A percentile compares a stretch with the other conserved stretches of the same genome.
phyloP scores from a whole-genome alignment of 2,888 invertebrate species.

The Lasioglossum villosulum region DNA sequence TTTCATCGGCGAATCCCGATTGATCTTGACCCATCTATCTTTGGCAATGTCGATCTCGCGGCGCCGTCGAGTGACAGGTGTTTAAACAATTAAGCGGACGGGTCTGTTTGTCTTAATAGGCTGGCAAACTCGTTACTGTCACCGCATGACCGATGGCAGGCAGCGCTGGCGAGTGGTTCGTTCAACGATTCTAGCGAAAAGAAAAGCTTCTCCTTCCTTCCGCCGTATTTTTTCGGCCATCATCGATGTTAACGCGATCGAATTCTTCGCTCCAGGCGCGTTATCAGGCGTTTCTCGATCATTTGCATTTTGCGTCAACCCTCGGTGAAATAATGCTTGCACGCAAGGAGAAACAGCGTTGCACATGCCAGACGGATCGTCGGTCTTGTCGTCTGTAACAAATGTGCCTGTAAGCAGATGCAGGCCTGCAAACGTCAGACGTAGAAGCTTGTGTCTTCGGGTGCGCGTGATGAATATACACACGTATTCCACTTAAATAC shows the following conservation, averaged over 20 bases:
- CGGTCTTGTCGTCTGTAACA: conserved; percentile 60
- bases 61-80: conserved; percentile 47
- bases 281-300: conserved; percentile 28
- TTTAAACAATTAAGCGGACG: conserved; percentile 45
- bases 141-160: conserved; percentile 2
- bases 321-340: conserved; percentile 49
- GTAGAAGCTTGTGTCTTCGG: conserved; percentile 47
- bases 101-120: not conserved
- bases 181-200: not conserved
- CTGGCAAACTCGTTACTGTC: not conserved
- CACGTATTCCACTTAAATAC: conserved; percentile 34
- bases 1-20: conserved; percentile 43
- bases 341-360: conserved; percentile 44
- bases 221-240: not conserved
- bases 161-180: not conserved
- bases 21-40: conserved; percentile 31
- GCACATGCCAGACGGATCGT: conserved; percentile 66
- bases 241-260: not conserved
- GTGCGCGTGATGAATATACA: conserved; percentile 57
- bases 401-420: conserved; percentile 65
- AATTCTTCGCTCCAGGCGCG: conserved; percentile 36
- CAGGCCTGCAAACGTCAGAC: conserved; percentile 63
- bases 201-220: not conserved
- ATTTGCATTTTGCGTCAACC: conserved; percentile 54
- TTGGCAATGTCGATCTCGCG: conserved; percentile 22